Conservation (phyloP, 2,888 invertebrate species). For the Polietes domitor region DNA sequence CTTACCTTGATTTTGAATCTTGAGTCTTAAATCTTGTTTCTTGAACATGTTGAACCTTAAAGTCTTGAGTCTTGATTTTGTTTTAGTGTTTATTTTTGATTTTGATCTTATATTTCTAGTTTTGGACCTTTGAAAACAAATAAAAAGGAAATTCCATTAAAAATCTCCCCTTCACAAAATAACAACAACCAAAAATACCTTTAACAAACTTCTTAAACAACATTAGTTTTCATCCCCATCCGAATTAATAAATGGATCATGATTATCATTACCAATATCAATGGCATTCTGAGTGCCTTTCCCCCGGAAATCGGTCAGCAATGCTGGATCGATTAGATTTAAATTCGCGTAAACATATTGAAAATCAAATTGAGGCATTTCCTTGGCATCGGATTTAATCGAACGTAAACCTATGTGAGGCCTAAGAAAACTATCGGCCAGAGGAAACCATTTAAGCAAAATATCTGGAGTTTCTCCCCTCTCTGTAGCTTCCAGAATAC, state of each 20-base stretch:
- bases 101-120: not conserved
- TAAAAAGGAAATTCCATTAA: no score
- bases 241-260: not conserved
- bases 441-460: constrained; percentile 71
- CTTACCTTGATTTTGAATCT: not conserved
- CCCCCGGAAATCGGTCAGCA: constrained; percentile 70
- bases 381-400: constrained; percentile 69
- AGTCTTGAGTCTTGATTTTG: not conserved
- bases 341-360: constrained; percentile 72
- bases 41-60: not conserved
- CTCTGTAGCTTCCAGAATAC: constrained; percentile 69
- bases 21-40: not conserved
- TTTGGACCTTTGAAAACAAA: no score
- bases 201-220: no score
- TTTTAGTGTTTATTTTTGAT: not conserved
- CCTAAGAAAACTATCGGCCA: constrained; percentile 72
- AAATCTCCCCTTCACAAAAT: no score
- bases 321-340: constrained; percentile 72
- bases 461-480: constrained; percentile 70
- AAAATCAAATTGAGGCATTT: constrained; percentile 72
- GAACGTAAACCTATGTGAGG: constrained; percentile 72
- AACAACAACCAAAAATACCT: no score
- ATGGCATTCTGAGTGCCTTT: constrained; percentile 72
- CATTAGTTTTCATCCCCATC: not conserved
- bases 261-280: constrained; percentile 62